Evolutionary conservation across 2,113 vertebrate genomes (phyloP), one percentile per base, ranked within the genome.

Genomic region (Platysteira castanea): DNA sequence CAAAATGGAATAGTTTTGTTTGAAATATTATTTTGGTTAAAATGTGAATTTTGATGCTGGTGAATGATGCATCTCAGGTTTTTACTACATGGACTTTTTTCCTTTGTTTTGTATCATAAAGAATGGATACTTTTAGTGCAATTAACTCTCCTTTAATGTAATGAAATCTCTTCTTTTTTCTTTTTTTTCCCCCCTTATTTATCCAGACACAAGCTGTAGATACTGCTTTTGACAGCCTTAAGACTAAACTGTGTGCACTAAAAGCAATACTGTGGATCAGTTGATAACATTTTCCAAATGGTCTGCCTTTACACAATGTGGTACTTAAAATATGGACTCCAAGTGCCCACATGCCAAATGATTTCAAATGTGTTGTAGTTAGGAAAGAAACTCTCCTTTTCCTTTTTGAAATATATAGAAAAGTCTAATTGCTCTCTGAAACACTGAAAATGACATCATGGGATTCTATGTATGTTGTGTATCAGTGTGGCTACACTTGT

Each of bases 171-270:
- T 2, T 83, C 5, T 46, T 65, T 86, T 54, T 8, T 84, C 7
- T 20, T 50, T 63, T 42, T 47, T 47, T 47, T 41, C 20, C 11
- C 7, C 3, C 3, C 13, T 68, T 87, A 54, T 84, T 90, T 95
- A n/a, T 80, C 59, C 49, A 87, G 74, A 83, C 76, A 87, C 37
- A 75, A 83, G 35, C 84, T 91, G 73, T 95, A 92, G 71, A 49
- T 91, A 64, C 1, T 92, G 79, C 56, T 89, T 92, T 91, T 96
- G 71, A 33, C 65, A 84, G 94, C 96, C 97, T 97, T 97, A 96
- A 87, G 46, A 73, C 56, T 53, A 75, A 83, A 63, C 33, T 23
- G 24, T 42, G 54, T 11, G 4, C 41, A 53, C 26, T 70, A 24
- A 31, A 77, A 93, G 88, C 83, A 65, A 94, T 65, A 35, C 50